Percentiles rank a stretch among this genome's conserved stretches.
phyloP scores from a whole-genome alignment of 2,113 vertebrate species.

The Arvicanthis niloticus region DNA sequence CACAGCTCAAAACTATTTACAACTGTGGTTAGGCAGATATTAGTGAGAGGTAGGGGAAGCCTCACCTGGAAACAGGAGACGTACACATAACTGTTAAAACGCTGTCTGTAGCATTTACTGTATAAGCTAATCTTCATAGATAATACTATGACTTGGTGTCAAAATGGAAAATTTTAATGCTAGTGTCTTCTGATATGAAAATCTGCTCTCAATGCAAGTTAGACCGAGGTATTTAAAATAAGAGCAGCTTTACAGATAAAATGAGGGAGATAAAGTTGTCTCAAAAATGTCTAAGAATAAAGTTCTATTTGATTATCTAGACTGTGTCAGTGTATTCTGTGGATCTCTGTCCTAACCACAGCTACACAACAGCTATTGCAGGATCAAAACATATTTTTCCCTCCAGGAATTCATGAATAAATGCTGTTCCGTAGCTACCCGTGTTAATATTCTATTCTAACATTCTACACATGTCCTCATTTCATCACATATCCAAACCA shows the following conservation, averaged over 20 bases:
- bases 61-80: neutral
- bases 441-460: neutral
- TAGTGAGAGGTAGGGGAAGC: neutral
- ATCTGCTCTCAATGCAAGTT: neutral
- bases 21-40: neutral
- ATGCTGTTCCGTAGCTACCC: neutral
- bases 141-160: neutral
- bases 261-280: neutral
- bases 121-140: neutral
- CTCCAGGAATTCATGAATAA: neutral
- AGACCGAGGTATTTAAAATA: neutral
- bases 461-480: neutral
- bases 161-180: neutral
- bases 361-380: neutral
- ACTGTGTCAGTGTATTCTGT: neutral
- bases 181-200: neutral
- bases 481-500: neutral
- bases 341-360: neutral
- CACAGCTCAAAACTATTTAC: neutral
- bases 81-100: neutral
- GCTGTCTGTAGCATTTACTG: neutral
- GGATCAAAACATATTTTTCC: neutral
- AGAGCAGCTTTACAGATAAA: conserved; percentile 16
- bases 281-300: neutral
- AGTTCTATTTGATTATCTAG: neutral